These are phyloP conservation scores for Dicaeum eximium DNA, from an alignment of 2,113 vertebrate species.

Conservation along the genomic window DNA sequence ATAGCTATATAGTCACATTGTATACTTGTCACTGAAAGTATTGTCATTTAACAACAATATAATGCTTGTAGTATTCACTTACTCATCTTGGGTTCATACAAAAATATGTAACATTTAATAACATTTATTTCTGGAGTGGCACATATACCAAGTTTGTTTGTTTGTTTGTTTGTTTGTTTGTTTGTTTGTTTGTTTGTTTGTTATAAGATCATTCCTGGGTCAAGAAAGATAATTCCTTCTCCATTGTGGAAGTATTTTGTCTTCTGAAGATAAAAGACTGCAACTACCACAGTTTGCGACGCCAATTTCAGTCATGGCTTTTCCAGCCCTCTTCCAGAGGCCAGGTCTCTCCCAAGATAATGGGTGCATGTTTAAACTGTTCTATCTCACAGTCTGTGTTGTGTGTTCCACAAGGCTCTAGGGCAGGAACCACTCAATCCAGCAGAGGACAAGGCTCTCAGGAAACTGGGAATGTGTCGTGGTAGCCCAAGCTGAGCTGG, in stretches of 20 bases:
- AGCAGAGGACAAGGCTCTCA: rapidly evolving
- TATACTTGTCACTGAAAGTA: background rate
- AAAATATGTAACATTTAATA: background rate
- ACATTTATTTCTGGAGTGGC: background rate
- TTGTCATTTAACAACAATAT: background rate
- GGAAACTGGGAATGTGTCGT: background rate
- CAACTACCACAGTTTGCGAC: background rate
- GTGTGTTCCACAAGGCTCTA: background rate
- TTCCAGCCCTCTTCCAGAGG: background rate
- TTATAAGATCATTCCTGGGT: background rate
- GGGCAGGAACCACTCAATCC: background rate
- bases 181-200: too few relatives aligned
- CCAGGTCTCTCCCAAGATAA: background rate
- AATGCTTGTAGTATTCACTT: background rate
- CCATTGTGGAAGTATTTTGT: background rate
- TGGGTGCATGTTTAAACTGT: background rate
- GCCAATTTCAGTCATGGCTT: background rate
- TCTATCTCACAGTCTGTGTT: background rate
- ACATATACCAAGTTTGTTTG: background rate
- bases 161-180: background rate
- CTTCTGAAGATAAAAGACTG: background rate
- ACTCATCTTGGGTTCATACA: background rate
- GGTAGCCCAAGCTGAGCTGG: background rate
- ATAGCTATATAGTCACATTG: background rate
- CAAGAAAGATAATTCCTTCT: background rate